These are phyloP conservation scores for Boloria selene DNA, from an alignment of 2,888 invertebrate species.

Conservation along the genomic window DNA sequence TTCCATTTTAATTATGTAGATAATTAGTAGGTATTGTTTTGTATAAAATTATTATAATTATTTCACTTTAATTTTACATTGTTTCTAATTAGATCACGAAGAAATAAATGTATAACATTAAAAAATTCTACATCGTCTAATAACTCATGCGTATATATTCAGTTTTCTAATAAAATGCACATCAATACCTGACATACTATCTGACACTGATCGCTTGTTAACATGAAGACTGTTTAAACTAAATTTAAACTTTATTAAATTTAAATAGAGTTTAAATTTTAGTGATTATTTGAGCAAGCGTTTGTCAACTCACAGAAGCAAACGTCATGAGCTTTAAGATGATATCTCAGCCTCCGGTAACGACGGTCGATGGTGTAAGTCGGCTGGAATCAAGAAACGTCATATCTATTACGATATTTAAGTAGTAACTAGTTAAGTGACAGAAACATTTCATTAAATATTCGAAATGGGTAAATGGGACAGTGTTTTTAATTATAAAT, in stretches of 20 bases:
- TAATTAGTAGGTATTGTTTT: no score
- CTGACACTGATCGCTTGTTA: neutral
- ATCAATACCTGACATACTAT: conserved; percentile 10
- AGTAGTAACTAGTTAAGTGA: no score
- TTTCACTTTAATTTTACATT: no score
- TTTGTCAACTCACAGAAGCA: conserved; percentile 56
- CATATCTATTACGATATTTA: conserved; percentile 32
- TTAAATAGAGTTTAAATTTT: conserved; percentile 3
- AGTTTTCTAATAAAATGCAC: conserved; percentile 4
- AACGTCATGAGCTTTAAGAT: conserved; percentile 54
- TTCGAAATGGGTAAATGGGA: no score
- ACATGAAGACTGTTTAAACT: neutral
- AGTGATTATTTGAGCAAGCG: conserved; percentile 44
- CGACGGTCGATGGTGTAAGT: conserved; percentile 58
- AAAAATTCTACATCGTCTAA: neutral
- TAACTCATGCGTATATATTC: neutral
- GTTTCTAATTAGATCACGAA: no score
- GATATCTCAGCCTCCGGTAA: conserved; percentile 65
- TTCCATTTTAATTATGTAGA: neutral
- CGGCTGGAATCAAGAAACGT: conserved; percentile 58
- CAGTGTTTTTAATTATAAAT: no score
- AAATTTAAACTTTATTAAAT: conserved; percentile 10
- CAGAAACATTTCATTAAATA: no score
- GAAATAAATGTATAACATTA: no score
- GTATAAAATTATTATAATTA: no score